Percentiles rank a stretch among this genome's conserved stretches.
Conservation (phyloP, 2,797 vertebrate genomes). For the Paratrypauchen microcephalus region DNA sequence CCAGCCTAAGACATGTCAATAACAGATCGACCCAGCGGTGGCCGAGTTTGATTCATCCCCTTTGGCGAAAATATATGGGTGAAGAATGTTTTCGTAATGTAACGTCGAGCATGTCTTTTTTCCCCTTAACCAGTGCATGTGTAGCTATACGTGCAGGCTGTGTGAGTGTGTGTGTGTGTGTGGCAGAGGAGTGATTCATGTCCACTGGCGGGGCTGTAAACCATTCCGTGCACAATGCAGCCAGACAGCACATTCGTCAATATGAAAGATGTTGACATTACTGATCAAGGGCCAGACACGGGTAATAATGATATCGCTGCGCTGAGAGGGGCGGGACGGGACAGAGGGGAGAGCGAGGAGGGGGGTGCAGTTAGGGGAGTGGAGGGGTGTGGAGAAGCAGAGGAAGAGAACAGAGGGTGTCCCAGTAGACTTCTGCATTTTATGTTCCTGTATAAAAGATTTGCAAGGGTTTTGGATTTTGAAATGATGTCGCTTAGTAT, state of each 20-base stretch:
- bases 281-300: conserved; percentile 98
- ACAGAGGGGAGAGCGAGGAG: conserved; percentile 42
- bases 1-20: conserved; percentile 85
- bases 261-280: conserved; percentile 99
- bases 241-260: conserved; percentile 99
- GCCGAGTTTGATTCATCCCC: conserved; percentile 68
- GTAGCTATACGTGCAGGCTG: conserved; percentile 24
- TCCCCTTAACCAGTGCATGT: conserved; percentile 20
- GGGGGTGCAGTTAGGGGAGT: conserved; percentile 14
- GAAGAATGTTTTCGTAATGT: conserved; percentile 68
- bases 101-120: conserved; percentile 65
- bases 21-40: conserved; percentile 49
- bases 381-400: conserved; percentile 59
- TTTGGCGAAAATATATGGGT: conserved; percentile 66
- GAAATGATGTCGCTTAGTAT: too few relatives aligned
- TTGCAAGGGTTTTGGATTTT: too few relatives aligned
- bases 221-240: conserved; percentile 97
- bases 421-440: conserved; percentile 75
- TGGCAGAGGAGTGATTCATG: conserved; percentile 97
- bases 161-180: conserved; percentile 57
- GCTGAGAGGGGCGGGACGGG: conserved; percentile 71
- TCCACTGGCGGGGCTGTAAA: conserved; percentile 97
- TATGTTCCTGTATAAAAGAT: too few relatives aligned
- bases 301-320: conserved; percentile 93
- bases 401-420: conserved; percentile 43